phyloP scores from a whole-genome alignment of 2,113 vertebrate species.

The Microtus montanus region DNA sequence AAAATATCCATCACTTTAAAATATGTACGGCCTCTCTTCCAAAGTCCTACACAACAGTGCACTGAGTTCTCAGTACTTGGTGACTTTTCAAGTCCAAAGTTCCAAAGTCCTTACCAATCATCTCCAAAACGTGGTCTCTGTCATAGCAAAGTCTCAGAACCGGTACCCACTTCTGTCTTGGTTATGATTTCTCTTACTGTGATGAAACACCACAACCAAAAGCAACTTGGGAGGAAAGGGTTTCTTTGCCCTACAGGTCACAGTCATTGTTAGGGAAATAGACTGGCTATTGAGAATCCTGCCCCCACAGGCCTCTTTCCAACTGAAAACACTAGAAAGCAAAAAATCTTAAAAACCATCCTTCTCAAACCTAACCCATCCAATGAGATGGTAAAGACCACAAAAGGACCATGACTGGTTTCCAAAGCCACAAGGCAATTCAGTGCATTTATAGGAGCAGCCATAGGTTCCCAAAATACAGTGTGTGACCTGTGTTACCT shows the following conservation, averaged over 20 bases:
- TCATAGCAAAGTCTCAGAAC: not conserved
- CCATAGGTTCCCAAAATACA: not conserved
- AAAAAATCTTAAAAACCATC: not conserved
- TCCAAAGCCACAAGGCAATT: not conserved
- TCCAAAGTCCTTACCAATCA: not conserved
- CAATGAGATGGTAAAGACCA: not conserved
- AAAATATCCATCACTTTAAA: too few relatives aligned
- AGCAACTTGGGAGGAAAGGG: not conserved
- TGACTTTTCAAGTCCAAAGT: not conserved
- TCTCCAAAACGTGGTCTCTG: not conserved
- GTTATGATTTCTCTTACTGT: not conserved
- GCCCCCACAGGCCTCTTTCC: not conserved
- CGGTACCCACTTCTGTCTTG: not conserved
- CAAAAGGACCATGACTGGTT: not conserved
- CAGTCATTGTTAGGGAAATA: too few relatives aligned
- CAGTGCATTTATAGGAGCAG: not conserved
- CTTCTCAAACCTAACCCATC: not conserved
- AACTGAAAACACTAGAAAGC: conserved; percentile 11
- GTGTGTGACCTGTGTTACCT: not conserved
- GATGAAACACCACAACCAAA: not conserved
- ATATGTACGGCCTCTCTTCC: not conserved
- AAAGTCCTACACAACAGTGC: not conserved
- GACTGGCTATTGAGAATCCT: not conserved
- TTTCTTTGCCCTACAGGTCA: not conserved
- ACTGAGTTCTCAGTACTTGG: not conserved